These are phyloP conservation scores for Drosophila kuntzei DNA, from an alignment of 2,888 invertebrate species.

Conservation along the genomic window DNA sequence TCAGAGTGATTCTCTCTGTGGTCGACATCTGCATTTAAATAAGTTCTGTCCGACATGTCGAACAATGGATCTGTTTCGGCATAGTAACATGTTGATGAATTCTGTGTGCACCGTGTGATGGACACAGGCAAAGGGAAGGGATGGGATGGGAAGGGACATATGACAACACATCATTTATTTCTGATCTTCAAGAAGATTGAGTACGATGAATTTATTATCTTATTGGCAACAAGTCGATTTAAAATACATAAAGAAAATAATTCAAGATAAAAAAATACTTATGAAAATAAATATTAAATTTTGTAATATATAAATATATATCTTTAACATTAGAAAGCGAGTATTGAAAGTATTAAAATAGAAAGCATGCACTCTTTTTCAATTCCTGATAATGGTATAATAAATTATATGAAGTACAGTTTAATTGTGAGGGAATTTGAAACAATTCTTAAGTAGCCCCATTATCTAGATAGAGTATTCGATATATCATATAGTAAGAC, in stretches of 20 bases:
- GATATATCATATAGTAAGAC: constrained; percentile 21
- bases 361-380: too few relatives aligned
- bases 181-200: constrained; percentile 5
- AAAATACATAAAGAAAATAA: too few relatives aligned
- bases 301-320: too few relatives aligned
- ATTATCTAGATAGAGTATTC: constrained; percentile 43
- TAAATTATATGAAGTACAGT: too few relatives aligned
- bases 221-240: constrained; percentile 3
- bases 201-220: background rate
- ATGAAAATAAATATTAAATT: too few relatives aligned
- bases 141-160: constrained; percentile 12
- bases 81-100: constrained; percentile 79
- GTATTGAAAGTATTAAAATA: too few relatives aligned
- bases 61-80: constrained; percentile 69
- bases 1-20: constrained; percentile 83
- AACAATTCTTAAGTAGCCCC: background rate
- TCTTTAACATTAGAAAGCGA: too few relatives aligned
- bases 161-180: constrained; percentile 45
- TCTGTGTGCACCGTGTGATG: constrained; percentile 14
- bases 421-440: too few relatives aligned
- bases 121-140: constrained; percentile 16
- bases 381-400: too few relatives aligned
- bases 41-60: constrained; percentile 68
- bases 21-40: constrained; percentile 69
- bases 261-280: too few relatives aligned